Conservation (phyloP, 2,113 vertebrate species). For the Fregetta grallaria region DNA sequence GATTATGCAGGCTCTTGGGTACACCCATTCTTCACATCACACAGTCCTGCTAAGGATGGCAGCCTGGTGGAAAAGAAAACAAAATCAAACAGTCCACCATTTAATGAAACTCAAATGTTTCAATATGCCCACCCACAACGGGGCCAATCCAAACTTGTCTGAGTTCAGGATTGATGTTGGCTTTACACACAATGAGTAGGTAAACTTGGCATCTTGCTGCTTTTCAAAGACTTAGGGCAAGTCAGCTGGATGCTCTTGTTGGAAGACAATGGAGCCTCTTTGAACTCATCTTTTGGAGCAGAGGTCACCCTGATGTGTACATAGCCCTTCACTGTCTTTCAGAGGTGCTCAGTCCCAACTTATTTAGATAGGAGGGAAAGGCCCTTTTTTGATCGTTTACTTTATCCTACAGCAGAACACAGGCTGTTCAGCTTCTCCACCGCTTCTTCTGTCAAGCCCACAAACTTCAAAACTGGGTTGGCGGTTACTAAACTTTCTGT, state of each 20-base stretch:
- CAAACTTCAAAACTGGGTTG: neutral
- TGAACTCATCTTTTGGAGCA: neutral
- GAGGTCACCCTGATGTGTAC: neutral
- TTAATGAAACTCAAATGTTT: conserved; percentile 22
- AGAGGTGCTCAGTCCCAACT: neutral
- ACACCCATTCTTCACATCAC: neutral
- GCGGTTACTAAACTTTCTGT: neutral
- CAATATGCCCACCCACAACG: neutral
- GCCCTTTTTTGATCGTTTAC: neutral
- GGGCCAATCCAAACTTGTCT: conserved; percentile 26
- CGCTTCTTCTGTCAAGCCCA: neutral
- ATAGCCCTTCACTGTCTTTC: neutral
- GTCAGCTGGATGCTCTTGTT: neutral
- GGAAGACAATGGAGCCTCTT: neutral
- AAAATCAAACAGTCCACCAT: neutral
- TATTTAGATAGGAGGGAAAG: neutral
- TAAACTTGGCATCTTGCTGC: conserved; percentile 20
- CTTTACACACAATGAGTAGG: neutral
- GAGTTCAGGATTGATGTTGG: conserved; percentile 15
- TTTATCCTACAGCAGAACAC: neutral
- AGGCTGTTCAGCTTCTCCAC: neutral
- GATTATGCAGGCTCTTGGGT: neutral
- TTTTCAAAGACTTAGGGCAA: conserved; percentile 1
- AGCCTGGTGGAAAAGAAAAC: conserved; percentile 15
- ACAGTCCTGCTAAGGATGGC: neutral